Evolutionary conservation across 2,888 invertebrate genomes (phyloP).

Genomic region (Mycogona germanica): DNA sequence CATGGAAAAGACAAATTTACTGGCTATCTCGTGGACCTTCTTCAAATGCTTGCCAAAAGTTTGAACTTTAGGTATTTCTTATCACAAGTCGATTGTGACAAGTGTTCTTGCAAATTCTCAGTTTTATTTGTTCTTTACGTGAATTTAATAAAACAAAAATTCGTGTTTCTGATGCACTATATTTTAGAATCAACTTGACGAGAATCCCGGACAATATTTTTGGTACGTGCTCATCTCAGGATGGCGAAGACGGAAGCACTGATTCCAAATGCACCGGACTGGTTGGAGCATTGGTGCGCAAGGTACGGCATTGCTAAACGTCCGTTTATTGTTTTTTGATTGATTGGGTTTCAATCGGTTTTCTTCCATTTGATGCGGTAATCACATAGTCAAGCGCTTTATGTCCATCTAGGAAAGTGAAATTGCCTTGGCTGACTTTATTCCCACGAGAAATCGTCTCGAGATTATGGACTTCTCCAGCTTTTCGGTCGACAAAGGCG

Average conservation of each 20-base stretch:
- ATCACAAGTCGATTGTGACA: background rate
- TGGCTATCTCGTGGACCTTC: conserved; percentile 14
- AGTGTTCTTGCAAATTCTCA: too few relatives aligned
- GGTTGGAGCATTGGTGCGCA: conserved; percentile 10
- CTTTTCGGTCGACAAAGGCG: conserved; percentile 9
- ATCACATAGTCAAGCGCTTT: background rate
- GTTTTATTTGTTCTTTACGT: too few relatives aligned
- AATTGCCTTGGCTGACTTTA: conserved; percentile 12
- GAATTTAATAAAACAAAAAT: too few relatives aligned
- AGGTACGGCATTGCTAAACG: background rate
- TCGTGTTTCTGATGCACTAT: too few relatives aligned
- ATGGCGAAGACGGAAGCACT: too few relatives aligned
- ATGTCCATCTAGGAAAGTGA: conserved; percentile 11
- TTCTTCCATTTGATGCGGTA: background rate
- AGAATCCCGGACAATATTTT: conserved; percentile 13
- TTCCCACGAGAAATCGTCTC: conserved; percentile 9
- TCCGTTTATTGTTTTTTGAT: background rate
- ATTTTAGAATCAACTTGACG: conserved; percentile 10
- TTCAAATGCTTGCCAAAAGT: conserved; percentile 3
- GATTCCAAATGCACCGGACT: conserved; percentile 15
- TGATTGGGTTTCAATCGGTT: background rate
- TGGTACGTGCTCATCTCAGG: conserved; percentile 15
- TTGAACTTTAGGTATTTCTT: conserved; percentile 15
- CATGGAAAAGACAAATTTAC: conserved; percentile 8
- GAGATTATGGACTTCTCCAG: conserved; percentile 16